Conservation (phyloP, 2,113 vertebrate genomes). For the Herpailurus yagouaroundi region DNA sequence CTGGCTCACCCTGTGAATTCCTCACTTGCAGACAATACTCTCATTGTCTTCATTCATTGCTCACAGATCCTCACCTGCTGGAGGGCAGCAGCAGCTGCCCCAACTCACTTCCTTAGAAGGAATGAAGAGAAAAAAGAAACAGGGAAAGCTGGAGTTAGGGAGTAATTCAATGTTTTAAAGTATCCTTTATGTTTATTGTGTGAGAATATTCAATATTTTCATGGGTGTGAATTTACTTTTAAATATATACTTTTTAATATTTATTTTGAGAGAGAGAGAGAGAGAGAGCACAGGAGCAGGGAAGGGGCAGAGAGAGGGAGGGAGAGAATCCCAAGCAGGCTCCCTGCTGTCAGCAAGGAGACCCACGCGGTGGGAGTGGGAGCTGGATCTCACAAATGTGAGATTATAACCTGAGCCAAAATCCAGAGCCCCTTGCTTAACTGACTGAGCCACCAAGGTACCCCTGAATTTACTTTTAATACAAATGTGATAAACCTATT, state of each 20-base stretch:
- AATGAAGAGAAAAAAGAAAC: neutral
- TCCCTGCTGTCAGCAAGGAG: no score
- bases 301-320: no score
- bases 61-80: neutral
- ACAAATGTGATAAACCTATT: neutral
- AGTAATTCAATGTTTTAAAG: neutral
- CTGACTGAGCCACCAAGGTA: no score
- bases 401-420: no score
- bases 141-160: neutral
- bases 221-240: slow-evolving; percentile 18
- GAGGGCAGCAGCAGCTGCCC: neutral
- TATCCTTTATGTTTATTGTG: neutral
- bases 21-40: slow-evolving; percentile 35
- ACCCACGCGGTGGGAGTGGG: no score
- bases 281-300: no score
- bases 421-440: no score
- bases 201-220: neutral
- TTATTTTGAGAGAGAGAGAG: no score
- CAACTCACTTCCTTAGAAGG: slow-evolving; percentile 3
- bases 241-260: neutral
- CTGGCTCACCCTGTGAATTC: slow-evolving; percentile 12
- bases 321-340: no score
- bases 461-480: slow-evolving; percentile 27
- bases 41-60: slow-evolving; percentile 39
- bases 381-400: no score